Evolutionary conservation across 2,113 vertebrate species (phyloP).

Genomic region (Larimichthys crocea): DNA sequence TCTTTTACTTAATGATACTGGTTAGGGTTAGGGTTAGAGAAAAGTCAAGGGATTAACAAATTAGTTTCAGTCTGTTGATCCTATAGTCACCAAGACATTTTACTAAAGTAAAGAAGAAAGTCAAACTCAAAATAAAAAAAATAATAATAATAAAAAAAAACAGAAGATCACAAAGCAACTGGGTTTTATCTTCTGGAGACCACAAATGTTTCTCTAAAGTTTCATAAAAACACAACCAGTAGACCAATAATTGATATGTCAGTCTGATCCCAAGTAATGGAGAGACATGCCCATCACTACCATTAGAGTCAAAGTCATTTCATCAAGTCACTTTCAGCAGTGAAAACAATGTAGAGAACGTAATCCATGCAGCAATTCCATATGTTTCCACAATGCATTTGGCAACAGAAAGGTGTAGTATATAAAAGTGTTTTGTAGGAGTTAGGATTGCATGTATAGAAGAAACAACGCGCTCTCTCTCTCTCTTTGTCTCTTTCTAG

Average conservation of each 20-base stretch:
- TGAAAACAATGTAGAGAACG: not conserved
- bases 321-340: not conserved
- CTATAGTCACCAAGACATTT: too few species aligned
- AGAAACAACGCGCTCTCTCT: slow-evolving; percentile 1
- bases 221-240: not conserved
- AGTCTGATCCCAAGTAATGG: not conserved
- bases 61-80: too few species aligned
- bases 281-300: not conserved
- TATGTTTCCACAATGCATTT: slow-evolving; percentile 1
- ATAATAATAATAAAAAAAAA: too few species aligned
- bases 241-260: not conserved
- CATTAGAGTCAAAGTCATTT: too few species aligned
- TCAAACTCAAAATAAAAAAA: too few species aligned
- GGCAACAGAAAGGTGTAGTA: not conserved
- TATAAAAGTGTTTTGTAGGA: slow-evolving; percentile 1
- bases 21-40: too few species aligned
- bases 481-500: slow-evolving; percentile 27
- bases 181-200: not conserved
- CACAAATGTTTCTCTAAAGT: not conserved
- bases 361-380: slow-evolving; percentile 1
- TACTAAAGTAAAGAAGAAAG: too few species aligned
- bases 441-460: slow-evolving; percentile 17
- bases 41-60: too few species aligned
- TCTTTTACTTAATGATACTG: too few species aligned
- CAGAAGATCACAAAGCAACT: too few species aligned